Evolutionary conservation across 2,113 vertebrate species (phyloP).

Genomic region (Myotis yumanensis): DNA sequence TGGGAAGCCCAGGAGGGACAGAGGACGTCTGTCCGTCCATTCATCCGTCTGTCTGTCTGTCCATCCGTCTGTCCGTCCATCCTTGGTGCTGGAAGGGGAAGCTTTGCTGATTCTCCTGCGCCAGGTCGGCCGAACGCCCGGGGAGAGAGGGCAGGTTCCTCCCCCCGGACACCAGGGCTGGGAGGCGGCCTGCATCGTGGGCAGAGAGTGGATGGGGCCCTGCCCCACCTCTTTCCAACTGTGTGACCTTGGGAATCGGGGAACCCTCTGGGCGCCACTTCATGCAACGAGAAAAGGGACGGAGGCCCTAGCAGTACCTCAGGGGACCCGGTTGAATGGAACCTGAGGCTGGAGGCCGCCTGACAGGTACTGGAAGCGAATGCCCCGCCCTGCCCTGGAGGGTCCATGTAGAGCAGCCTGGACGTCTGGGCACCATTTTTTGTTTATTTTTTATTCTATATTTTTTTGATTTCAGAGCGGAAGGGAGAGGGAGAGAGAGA

Average conservation of each 20-base stretch:
- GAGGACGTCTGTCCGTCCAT: no score
- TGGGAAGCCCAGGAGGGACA: background rate
- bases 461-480: no score
- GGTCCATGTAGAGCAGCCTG: background rate
- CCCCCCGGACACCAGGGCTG: background rate
- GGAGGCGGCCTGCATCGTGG: background rate
- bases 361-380: fast-evolving
- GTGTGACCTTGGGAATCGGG: background rate
- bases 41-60: no score
- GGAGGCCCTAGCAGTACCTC: fast-evolving
- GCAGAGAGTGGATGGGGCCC: background rate
- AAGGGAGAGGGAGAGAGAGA: no score
- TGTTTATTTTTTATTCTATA: no score
- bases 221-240: background rate
- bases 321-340: background rate
- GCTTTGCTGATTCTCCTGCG: background rate
- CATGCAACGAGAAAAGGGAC: no score
- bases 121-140: fast-evolving
- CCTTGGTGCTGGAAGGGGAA: no score
- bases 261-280: background rate
- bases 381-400: no score
- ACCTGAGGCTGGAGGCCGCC: background rate
- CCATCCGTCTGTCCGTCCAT: no score
- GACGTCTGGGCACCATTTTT: no score
- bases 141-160: background rate